Base-by-base conservation (phyloP, 2,797 vertebrate genomes). In the Picus viridis region DNA sequence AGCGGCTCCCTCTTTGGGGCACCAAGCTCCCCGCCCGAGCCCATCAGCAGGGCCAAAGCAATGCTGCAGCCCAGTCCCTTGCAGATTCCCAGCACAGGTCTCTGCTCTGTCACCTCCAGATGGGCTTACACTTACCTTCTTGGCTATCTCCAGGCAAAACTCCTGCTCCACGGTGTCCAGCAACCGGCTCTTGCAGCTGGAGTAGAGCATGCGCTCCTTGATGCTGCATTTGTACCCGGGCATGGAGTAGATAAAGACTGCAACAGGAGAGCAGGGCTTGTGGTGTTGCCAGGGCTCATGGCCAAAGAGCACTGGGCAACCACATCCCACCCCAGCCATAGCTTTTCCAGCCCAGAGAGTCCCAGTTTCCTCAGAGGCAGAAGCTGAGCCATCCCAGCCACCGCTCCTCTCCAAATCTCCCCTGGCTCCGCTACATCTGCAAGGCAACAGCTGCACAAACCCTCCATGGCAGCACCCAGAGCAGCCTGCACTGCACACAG, bases 241-340 rank as follows among this genome's bases (percentile, higher is more conserved):
- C 99, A 99, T 99, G 13, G 99, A 99, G 97, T 99, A 99, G 97
- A 99, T 99, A 92, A 99, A 99, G 80, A 99, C 99, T 99, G 98
- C 2, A 3, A 72, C 96, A 90, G 72, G 80, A 96, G 34, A 87
- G 72, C 45, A 17, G 68, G 72, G 67, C 61, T 90, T 16, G 17
- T 1, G 13, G 27, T 3, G 3, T 47, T 51, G 83, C 58, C 63
- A 0, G 0, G 30, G 70, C 29, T 30, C 2, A 0, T 0, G n/a
- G 43, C n/a, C 34, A 17, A 23, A 32, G 76, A 75, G 63, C 65
- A 73, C 13, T 1, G 2, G 26, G 51, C 36, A 12, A 58, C 64
- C 27, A 26, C 61, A 76, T 61, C 57, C 61, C 57, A n/a, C 43
- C 56, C 80, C 3, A 12, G 24, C 10, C 45, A 9, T 0, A 1